Percentiles rank a stretch among this genome's conserved stretches.
Conservation (phyloP, 2,888 invertebrate species). For the Eudasyphora cyanicolor region DNA sequence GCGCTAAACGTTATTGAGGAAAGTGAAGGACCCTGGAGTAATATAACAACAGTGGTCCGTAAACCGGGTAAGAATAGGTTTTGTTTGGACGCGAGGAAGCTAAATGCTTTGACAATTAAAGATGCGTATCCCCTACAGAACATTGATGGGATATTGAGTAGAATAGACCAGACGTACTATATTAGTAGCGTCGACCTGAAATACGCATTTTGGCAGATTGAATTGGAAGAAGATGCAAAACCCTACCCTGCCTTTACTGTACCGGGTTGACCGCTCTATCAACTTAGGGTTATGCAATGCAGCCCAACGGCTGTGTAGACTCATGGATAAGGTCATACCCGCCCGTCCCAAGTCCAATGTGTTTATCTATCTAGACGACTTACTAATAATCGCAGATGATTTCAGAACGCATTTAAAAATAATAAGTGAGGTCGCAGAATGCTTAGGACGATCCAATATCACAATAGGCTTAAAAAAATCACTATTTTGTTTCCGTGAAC, state of each 20-base stretch:
- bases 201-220: constrained; percentile 41
- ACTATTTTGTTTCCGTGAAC: constrained; percentile 7
- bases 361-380: constrained; percentile 57
- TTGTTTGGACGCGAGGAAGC: constrained; percentile 57
- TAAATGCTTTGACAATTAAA: too few relatives aligned
- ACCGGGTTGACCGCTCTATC: too few relatives aligned
- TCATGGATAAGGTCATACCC: constrained; percentile 60
- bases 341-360: constrained; percentile 36
- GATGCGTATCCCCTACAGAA: too few relatives aligned
- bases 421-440: not conserved
- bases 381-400: constrained; percentile 4
- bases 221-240: constrained; percentile 22
- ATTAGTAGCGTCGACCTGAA: too few relatives aligned
- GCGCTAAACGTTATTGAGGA: constrained; percentile 69
- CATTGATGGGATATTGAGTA: constrained; percentile 67
- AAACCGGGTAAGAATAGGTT: constrained; percentile 56
- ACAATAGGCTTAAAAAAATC: constrained; percentile 27
- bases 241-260: constrained; percentile 43
- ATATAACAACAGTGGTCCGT: constrained; percentile 38
- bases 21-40: too few relatives aligned
- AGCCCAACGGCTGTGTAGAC: too few relatives aligned
- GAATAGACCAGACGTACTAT: constrained; percentile 49
- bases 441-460: not conserved
- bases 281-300: too few relatives aligned
- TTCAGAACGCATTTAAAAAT: not conserved